Percentiles rank a stretch among this genome's conserved stretches.
phyloP scores from a whole-genome alignment of 2,888 invertebrate genomes.

The Phragmatobia fuliginosa region DNA sequence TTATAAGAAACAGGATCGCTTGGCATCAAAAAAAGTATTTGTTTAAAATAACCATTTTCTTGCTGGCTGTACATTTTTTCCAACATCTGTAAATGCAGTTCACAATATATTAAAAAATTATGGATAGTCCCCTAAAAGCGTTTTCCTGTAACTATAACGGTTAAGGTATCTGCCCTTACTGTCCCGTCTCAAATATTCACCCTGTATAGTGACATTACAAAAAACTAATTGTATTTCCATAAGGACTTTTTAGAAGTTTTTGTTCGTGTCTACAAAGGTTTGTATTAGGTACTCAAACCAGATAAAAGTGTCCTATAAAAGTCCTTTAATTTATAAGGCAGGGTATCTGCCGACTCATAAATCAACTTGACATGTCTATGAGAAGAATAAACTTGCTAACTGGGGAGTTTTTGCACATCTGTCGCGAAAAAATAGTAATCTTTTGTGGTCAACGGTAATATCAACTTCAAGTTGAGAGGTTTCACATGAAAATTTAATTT shows the following conservation, averaged over 20 bases:
- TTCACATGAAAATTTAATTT: not conserved
- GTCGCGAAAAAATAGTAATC: conserved; percentile 24
- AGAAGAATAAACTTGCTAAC: conserved; percentile 21
- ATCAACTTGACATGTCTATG: conserved; percentile 39
- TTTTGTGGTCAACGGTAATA: not conserved
- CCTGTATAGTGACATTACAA: not conserved
- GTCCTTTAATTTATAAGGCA: conserved; percentile 35
- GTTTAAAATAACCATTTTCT: no score
- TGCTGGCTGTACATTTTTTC: no score
- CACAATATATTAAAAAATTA: no score
- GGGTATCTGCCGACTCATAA: conserved; percentile 37
- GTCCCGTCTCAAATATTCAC: no score
- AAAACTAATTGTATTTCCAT: not conserved
- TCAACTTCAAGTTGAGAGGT: not conserved
- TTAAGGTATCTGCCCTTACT: no score
- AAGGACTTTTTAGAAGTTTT: not conserved
- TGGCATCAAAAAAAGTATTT: no score
- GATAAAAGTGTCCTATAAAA: conserved; percentile 20
- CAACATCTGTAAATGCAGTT: no score
- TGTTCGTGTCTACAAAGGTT: conserved; percentile 1
- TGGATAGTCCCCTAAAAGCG: no score
- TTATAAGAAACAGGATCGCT: no score
- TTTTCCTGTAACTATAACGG: no score
- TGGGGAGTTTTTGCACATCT: conserved; percentile 29
- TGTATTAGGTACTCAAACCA: not conserved